Percentiles rank a stretch among this genome's conserved stretches.
These are phyloP conservation scores for Cheilosia variabilis DNA, from an alignment of 2,888 invertebrate species.

Conservation along the genomic window DNA sequence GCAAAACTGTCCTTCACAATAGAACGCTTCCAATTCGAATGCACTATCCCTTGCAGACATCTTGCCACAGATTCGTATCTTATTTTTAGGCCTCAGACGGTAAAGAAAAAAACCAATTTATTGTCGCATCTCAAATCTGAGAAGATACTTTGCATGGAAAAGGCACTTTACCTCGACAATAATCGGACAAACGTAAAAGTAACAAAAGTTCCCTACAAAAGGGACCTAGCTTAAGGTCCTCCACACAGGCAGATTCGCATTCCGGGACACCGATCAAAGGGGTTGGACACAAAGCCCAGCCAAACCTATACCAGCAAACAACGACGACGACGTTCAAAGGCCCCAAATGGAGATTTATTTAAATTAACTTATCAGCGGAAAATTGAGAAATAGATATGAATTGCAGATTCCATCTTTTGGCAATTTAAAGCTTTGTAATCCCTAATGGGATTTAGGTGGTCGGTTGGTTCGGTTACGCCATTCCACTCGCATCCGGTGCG, in stretches of 20 bases:
- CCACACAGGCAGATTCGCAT: not conserved
- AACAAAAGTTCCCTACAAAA: not conserved
- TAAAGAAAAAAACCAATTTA: not conserved
- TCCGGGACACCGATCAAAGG: slow-evolving; percentile 47
- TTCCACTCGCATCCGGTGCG: not conserved
- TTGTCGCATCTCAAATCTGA: not conserved
- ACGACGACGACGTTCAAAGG: slow-evolving; percentile 8
- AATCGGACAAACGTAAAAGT: slow-evolving; percentile 1
- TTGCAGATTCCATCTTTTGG: slow-evolving; percentile 75
- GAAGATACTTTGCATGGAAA: not conserved
- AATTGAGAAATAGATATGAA: slow-evolving; percentile 75
- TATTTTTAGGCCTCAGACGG: too few species aligned
- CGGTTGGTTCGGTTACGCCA: slow-evolving; percentile 5
- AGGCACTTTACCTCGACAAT: not conserved
- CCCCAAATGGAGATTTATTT: slow-evolving; percentile 65
- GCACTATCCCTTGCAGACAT: too few species aligned
- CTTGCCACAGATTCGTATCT: too few species aligned
- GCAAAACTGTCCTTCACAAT: too few species aligned
- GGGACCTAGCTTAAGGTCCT: slow-evolving; percentile 32
- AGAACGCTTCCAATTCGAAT: too few species aligned
- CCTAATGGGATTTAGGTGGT: slow-evolving; percentile 70
- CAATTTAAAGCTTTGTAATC: slow-evolving; percentile 75
- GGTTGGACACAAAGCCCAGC: slow-evolving; percentile 7
- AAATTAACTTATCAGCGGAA: slow-evolving; percentile 75
- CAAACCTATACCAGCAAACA: slow-evolving; percentile 11